Conservation (phyloP, 2,113 vertebrate species). For the Isurus oxyrinchus region DNA sequence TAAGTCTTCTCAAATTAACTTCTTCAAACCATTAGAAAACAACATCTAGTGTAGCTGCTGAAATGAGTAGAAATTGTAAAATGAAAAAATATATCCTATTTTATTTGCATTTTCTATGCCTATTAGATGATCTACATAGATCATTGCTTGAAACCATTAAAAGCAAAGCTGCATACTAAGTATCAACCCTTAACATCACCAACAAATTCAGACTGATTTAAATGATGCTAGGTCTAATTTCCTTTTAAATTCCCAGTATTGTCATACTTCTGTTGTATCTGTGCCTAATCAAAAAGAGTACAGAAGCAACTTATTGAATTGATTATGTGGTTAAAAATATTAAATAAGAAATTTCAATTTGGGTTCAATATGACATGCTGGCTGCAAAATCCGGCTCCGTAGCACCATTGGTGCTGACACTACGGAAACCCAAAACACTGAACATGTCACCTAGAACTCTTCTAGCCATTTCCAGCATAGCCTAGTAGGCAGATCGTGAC, state of each 20-base stretch:
- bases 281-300: not conserved
- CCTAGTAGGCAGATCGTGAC: no score
- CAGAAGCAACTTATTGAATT: not conserved
- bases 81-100: not conserved
- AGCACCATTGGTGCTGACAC: no score
- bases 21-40: not conserved
- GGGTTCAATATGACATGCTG: not conserved
- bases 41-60: not conserved
- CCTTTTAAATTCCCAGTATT: not conserved
- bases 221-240: no score
- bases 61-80: slow-evolving; percentile 23
- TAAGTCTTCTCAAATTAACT: not conserved
- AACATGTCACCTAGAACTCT: no score
- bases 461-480: no score
- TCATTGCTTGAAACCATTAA: not conserved
- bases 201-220: not conserved
- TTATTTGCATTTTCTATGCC: not conserved
- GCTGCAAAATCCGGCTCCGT: no score
- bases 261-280: not conserved
- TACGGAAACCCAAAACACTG: no score
- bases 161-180: not conserved
- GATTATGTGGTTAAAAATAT: not conserved
- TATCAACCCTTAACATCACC: not conserved
- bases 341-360: not conserved
- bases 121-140: not conserved